phyloP scores from a whole-genome alignment of 2,797 vertebrate species.

The Hippocampus kuda region DNA sequence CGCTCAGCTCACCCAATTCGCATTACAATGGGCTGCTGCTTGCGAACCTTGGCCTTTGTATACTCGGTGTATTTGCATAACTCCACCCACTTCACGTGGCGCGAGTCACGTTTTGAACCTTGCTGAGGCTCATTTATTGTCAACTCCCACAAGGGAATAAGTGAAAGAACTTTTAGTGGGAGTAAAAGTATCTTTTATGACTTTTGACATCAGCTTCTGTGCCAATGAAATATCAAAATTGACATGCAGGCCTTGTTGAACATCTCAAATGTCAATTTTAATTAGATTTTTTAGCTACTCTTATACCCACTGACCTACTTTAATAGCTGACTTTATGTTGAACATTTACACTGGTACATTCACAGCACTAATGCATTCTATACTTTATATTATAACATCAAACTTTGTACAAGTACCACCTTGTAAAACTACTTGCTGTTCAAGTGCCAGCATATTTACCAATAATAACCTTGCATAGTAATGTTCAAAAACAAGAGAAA shows the following conservation, averaged over 20 bases:
- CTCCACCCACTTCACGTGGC: not conserved
- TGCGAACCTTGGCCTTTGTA: not conserved
- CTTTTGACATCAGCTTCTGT: not conserved
- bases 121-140: not conserved
- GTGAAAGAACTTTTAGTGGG: not conserved
- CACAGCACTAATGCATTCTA: not conserved
- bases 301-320: conserved; percentile 21
- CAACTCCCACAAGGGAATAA: not conserved
- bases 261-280: not conserved
- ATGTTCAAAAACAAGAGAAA: no score
- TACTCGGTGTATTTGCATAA: not conserved
- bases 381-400: no score
- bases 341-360: not conserved
- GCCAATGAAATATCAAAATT: not conserved
- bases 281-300: not conserved
- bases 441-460: no score
- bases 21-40: not conserved
- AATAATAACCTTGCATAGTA: no score
- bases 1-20: no score
- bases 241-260: not conserved
- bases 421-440: no score
- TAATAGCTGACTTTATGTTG: not conserved
- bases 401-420: no score
- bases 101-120: not conserved
- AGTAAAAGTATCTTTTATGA: not conserved